Evolutionary conservation across 2,888 invertebrate genomes (phyloP).

Genomic region (Eupithecia subumbrata): DNA sequence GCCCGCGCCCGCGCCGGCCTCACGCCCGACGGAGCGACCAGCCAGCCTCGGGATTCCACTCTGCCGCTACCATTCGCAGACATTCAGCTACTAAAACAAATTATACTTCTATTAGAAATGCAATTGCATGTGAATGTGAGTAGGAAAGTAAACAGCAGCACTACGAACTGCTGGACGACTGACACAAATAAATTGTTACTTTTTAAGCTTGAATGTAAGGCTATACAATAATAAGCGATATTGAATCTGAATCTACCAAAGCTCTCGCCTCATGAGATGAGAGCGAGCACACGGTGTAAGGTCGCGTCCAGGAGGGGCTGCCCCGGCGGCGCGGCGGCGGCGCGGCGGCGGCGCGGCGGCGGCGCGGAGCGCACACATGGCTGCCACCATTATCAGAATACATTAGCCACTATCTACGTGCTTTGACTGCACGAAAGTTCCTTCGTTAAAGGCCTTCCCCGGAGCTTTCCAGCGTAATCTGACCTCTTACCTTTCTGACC

Average conservation of each 20-base stretch:
- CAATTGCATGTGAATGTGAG: too few species aligned
- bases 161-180: too few species aligned
- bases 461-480: conserved; percentile 54
- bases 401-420: conserved; percentile 68
- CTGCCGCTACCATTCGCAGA: background rate
- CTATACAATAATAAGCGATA: background rate
- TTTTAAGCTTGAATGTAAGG: too few species aligned
- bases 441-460: conserved; percentile 60
- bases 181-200: too few species aligned
- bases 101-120: background rate
- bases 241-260: background rate
- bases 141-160: too few species aligned
- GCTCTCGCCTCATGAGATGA: background rate
- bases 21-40: conserved; percentile 5
- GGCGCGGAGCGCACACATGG: conserved; percentile 56
- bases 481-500: conserved; percentile 53
- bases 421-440: conserved; percentile 61
- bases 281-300: background rate
- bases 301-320: conserved; percentile 23
- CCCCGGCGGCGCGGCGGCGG: conserved; percentile 18
- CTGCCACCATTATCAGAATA: conserved; percentile 67
- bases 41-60: conserved; percentile 14
- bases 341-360: background rate
- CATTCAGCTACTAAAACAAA: background rate
- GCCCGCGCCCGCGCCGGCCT: conserved; percentile 22